These are phyloP conservation scores for Mycteria americana DNA, from an alignment of 2,797 vertebrate species.

Conservation along the genomic window DNA sequence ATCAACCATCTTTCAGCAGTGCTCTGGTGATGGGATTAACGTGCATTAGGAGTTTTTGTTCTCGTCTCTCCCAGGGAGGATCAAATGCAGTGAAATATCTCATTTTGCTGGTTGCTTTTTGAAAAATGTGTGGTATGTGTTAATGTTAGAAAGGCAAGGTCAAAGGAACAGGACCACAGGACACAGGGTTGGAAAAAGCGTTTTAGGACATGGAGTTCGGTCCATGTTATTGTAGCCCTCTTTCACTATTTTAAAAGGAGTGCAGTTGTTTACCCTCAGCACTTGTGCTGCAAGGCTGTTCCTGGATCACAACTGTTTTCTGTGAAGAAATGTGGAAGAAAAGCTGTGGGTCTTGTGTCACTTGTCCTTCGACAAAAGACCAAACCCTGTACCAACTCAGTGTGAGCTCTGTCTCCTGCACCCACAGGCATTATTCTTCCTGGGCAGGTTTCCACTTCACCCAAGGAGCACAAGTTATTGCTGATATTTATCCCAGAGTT, in stretches of 20 bases:
- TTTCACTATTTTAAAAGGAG: neutral
- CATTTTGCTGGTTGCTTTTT: conserved; percentile 50
- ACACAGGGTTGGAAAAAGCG: neutral
- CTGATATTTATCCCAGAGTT: neutral
- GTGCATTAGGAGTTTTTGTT: conserved; percentile 51
- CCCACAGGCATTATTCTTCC: neutral
- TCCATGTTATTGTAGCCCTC: neutral
- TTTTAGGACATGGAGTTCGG: neutral
- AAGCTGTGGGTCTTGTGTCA: neutral
- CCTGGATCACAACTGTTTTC: neutral
- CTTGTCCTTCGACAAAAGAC: neutral
- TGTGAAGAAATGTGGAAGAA: neutral
- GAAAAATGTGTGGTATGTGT: conserved; percentile 55
- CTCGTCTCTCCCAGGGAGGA: conserved; percentile 46
- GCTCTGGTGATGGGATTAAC: conserved; percentile 35
- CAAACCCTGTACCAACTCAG: neutral
- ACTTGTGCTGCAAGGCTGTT: neutral
- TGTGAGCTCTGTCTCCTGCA: neutral
- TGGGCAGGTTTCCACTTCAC: neutral
- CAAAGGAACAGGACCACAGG: conserved; percentile 17
- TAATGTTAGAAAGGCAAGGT: conserved; percentile 46
- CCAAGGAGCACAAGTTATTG: neutral
- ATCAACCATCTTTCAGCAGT: conserved; percentile 46
- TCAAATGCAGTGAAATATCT: conserved; percentile 42
- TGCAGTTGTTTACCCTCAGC: conserved; percentile 11